Percentiles rank a stretch among this genome's conserved stretches.
Evolutionary conservation across 2,888 invertebrate species (phyloP).

Genomic region (Laothoe populi): DNA sequence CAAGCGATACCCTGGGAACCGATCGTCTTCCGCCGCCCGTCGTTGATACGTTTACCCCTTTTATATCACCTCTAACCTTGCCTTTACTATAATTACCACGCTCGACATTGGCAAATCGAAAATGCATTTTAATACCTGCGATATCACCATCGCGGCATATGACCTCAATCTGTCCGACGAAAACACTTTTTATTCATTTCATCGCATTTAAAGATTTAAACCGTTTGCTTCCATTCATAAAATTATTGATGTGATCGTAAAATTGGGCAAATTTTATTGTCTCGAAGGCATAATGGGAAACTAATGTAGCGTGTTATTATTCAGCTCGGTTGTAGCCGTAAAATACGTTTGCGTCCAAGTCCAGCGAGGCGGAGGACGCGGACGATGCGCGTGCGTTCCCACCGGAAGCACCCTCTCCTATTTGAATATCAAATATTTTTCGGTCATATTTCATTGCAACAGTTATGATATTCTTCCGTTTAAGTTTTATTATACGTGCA

Average conservation of each 20-base stretch:
- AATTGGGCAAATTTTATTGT: conserved; percentile 85
- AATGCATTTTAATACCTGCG: conserved; percentile 62
- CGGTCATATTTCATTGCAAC: conserved; percentile 78
- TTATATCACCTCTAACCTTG: conserved; percentile 52
- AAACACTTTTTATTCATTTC: conserved; percentile 74
- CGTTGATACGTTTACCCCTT: conserved; percentile 51
- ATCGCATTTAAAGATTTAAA: conserved; percentile 74
- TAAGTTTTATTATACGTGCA: conserved; percentile 68
- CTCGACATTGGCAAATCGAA: conserved; percentile 36
- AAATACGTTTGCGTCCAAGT: conserved; percentile 77
- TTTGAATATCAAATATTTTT: conserved; percentile 83
- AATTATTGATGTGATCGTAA: conserved; percentile 85
- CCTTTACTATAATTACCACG: conserved; percentile 48
- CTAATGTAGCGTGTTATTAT: conserved; percentile 85
- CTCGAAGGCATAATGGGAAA: conserved; percentile 84
- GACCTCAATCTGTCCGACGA: conserved; percentile 69
- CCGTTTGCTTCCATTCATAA: conserved; percentile 83
- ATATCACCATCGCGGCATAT: conserved; percentile 36
- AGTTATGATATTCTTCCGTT: conserved; percentile 82
- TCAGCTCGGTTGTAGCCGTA: conserved; percentile 82
- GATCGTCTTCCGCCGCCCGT: conserved; percentile 66
- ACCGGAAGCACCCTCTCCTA: conserved; percentile 78
- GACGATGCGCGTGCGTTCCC: conserved; percentile 58
- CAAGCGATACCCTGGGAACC: conserved; percentile 82
- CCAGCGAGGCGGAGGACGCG: conserved; percentile 50